phyloP scores from a whole-genome alignment of 2,888 invertebrate species.

The Biston betularia region DNA sequence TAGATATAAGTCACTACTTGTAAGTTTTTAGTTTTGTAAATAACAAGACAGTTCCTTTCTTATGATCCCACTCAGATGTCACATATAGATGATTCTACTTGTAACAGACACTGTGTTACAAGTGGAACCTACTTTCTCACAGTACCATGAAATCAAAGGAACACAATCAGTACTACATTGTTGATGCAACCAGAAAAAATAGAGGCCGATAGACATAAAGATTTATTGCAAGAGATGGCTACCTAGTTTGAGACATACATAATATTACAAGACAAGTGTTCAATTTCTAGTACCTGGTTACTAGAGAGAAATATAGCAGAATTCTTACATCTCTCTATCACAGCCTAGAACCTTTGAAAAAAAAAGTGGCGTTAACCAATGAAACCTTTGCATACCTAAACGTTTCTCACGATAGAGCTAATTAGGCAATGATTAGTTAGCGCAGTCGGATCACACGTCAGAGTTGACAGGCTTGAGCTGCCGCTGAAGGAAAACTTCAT shows the following conservation, averaged over 20 bases:
- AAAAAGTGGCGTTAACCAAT: too few species aligned
- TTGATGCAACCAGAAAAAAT: slow-evolving; percentile 21
- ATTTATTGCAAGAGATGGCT: slow-evolving; percentile 19
- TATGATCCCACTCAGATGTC: neutral
- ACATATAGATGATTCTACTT: neutral
- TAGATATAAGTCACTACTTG: too few species aligned
- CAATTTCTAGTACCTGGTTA: neutral
- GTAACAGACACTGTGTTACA: neutral
- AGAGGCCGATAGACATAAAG: slow-evolving; percentile 17
- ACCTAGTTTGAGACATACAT: slow-evolving; percentile 15
- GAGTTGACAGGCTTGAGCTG: too few species aligned
- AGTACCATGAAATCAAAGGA: slow-evolving; percentile 33
- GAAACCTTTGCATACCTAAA: too few species aligned
- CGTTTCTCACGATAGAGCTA: too few species aligned
- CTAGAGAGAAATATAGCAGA: neutral
- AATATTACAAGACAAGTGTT: slow-evolving; percentile 8
- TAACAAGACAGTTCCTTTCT: neutral
- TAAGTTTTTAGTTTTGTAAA: neutral
- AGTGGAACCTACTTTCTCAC: slow-evolving; percentile 15
- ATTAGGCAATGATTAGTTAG: too few species aligned
- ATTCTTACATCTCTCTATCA: too few species aligned
- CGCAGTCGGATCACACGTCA: too few species aligned
- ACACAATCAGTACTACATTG: slow-evolving; percentile 27
- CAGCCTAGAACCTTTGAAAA: too few species aligned
- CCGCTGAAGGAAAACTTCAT: too few species aligned